Base-by-base conservation (phyloP, 2,888 invertebrate species). In the Liodrosophila aerea region DNA sequence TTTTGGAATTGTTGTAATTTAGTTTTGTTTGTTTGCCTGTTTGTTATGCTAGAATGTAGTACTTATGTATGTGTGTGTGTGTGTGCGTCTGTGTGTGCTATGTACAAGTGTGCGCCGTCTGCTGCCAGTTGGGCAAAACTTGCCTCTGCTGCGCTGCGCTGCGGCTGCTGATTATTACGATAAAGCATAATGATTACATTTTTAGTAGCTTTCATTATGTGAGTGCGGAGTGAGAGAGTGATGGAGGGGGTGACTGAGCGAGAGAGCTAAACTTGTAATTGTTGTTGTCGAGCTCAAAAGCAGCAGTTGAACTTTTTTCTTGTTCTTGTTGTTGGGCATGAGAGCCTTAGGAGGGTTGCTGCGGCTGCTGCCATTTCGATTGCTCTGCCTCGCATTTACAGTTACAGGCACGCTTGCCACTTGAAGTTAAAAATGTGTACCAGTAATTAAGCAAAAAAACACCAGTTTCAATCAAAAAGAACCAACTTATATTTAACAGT, bases 1-100 rank as follows among this genome's bases (percentile, higher is more conserved):
- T 85, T 86, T 85, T 81, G 83, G 80, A 83, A 85, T 85, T 84
- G 81, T 84, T 86, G 85, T 85, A 86, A 85, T 86, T 85, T 86
- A 85, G 85, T 86, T 85, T 78, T 78, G 81, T 82, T 80, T 85
- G 83, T 83, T 85, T 85, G 85, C 83, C 70, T 77, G 84, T 84
- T 66, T 77, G 73, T 76, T 69, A 63, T 73, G 76, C 64, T 64
- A 75, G 75, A 58, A 73, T 73, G 65, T 68, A 71, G 43, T 74
- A 57, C 64, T 70, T 59, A 18, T 37, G 45, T 54, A 36, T 61
- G 57, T 58, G 33, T 56, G 22, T 46, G 43, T 56, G 15, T 57
- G 50, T 64, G 50, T 64, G 30, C 69, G 41, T 68, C 44, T 64
- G 61, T 63, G 51, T 41, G 39, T 64, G n/a, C 64, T 50, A 39